phyloP scores from a whole-genome alignment of 2,113 vertebrate genomes.

The Riparia riparia region DNA sequence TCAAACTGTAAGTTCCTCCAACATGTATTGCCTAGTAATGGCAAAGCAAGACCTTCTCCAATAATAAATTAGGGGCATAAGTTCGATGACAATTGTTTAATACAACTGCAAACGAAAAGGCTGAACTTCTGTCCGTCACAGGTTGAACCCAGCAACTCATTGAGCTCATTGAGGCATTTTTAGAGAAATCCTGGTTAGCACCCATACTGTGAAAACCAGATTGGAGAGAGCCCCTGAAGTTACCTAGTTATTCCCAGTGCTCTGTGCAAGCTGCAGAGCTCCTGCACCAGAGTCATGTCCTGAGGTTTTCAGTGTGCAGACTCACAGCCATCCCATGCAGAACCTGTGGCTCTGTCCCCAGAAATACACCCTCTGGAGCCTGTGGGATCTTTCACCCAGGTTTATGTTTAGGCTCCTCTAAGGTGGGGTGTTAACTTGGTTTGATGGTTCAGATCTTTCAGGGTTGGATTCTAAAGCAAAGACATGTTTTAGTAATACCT shows the following conservation, averaged over 20 bases:
- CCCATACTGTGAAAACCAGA: neutral
- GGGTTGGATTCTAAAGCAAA: neutral
- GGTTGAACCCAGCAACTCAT: neutral
- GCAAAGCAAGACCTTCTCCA: neutral
- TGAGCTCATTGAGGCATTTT: neutral
- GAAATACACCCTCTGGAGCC: neutral
- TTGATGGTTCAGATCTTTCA: neutral
- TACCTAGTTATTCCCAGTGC: neutral
- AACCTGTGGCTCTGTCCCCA: neutral
- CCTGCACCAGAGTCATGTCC: neutral
- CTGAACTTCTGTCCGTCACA: neutral
- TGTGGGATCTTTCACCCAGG: neutral
- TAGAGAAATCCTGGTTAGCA: neutral
- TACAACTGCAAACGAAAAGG: neutral
- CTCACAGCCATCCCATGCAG: fast-evolving
- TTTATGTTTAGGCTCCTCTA: neutral
- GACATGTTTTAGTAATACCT: neutral
- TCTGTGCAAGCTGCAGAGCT: neutral
- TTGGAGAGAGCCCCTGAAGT: neutral
- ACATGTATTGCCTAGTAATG: neutral
- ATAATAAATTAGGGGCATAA: neutral
- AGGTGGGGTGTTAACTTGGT: neutral
- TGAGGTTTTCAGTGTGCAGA: neutral
- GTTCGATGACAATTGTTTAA: neutral
- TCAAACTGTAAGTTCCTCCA: neutral